These are phyloP conservation scores for Lepidurus packardi DNA, from an alignment of 1,140 invertebrate genomes.

Conservation along the genomic window DNA sequence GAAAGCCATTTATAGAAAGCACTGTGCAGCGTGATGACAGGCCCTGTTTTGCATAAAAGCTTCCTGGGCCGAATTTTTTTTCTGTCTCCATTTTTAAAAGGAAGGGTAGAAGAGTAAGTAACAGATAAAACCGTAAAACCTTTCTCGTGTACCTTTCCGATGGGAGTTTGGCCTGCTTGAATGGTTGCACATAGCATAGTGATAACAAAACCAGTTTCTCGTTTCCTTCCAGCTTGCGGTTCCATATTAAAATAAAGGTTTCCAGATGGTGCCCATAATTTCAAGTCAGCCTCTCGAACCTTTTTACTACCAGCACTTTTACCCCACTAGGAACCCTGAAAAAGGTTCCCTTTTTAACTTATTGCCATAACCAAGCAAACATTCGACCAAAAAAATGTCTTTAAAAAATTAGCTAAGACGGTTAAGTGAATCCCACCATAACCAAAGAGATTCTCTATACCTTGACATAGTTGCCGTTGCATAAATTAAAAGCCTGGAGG, in stretches of 20 bases:
- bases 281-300: background rate
- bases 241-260: constrained; percentile 22
- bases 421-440: background rate
- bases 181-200: background rate
- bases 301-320: constrained; percentile 16
- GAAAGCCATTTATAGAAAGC: background rate
- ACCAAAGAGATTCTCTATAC: background rate
- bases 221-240: constrained; percentile 15
- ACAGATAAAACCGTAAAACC: constrained; percentile 10
- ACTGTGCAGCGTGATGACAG: background rate
- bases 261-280: constrained; percentile 15
- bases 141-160: constrained; percentile 19
- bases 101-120: constrained; percentile 10
- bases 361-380: constrained; percentile 10
- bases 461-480: background rate
- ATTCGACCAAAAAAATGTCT: background rate
- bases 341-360: background rate
- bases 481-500: background rate
- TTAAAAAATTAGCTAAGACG: background rate
- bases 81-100: background rate
- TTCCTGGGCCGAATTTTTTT: background rate
- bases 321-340: background rate
- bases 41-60: constrained; percentile 18
- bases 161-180: constrained; percentile 7
- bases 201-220: constrained; percentile 13